phyloP scores from a whole-genome alignment of 1,140 invertebrate species.

The Papilio glaucus region DNA sequence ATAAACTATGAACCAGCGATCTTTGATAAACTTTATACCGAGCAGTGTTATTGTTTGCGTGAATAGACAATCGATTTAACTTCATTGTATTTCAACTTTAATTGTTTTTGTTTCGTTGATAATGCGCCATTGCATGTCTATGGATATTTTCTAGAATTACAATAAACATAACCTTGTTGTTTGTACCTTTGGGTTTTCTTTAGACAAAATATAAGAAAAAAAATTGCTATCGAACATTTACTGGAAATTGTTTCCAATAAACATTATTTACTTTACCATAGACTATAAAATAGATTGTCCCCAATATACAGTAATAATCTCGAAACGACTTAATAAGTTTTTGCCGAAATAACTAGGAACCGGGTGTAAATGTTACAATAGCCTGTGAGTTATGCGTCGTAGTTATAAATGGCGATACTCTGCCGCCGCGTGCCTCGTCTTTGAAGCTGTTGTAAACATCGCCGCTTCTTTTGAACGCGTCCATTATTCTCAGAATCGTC shows the following conservation, averaged over 20 bases:
- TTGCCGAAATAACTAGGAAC: too few relatives aligned
- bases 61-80: not conserved
- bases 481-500: conserved; percentile 46
- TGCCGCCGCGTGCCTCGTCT: conserved; percentile 9
- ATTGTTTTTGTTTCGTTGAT: conserved; percentile 2
- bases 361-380: not conserved
- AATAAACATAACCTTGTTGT: not conserved
- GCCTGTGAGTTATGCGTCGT: not conserved
- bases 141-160: conserved; percentile 4
- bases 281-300: too few relatives aligned
- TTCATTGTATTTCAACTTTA: not conserved
- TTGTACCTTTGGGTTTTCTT: not conserved
- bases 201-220: not conserved
- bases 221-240: too few relatives aligned
- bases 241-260: too few relatives aligned
- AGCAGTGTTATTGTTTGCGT: not conserved
- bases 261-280: too few relatives aligned
- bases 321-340: too few relatives aligned
- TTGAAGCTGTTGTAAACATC: conserved; percentile 43
- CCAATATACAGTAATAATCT: too few relatives aligned
- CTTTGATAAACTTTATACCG: not conserved
- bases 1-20: too few relatives aligned
- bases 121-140: not conserved
- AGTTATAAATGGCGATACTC: not conserved
- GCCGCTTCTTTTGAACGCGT: conserved; percentile 49